Evolutionary conservation across 2,888 invertebrate species (phyloP), one percentile per base, ranked within the genome.

Genomic region (Strigamia maritima): DNA sequence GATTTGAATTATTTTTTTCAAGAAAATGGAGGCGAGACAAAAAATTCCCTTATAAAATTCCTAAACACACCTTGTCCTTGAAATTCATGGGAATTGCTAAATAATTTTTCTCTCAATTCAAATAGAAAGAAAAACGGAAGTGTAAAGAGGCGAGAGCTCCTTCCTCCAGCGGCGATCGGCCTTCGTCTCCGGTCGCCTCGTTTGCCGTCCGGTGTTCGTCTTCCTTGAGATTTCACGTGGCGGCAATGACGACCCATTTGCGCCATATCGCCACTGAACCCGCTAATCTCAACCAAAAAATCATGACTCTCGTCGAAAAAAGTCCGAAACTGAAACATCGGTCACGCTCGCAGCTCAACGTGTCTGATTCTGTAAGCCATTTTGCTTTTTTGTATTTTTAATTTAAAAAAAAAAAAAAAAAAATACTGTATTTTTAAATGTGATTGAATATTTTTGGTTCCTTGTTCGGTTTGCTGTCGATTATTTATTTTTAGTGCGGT

Each of bases 191-290:
- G 60, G 60, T 60, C 60, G 60, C 60, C 60, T 16, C 60, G 10
- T 60, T 60, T 60, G 60, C 60, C 60, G 60, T 60, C 60, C 60
- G 60, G 19, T 60, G 60, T 10, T 60, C 60, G 60, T 60, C 60
- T 60, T 60, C 60, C 60, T 24, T 60, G 60, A 60, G 60, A 60
- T 60, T 60, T 19, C 60, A 60, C 60, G 60, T 60, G 60, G 60
- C 60, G 10, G 60, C 60, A 60, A 78, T 78, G 78, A 70, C 78
- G 8, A 26, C 78, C 12, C 35, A 78, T 70, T 78, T 88, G 81
- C 88, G 89, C 83, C 88, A 89, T 84, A 88, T 87, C 83, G 86
- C 87, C 82, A 87, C 88, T 26, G 89, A 89, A 84, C 87, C 87
- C 79, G 84, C 87, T 82, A 88, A 87, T 80, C 85, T 87, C 83